Evolutionary conservation across 2,113 vertebrate species (phyloP), one percentile per base, ranked within the genome.

Genomic region (Bubo bubo): DNA sequence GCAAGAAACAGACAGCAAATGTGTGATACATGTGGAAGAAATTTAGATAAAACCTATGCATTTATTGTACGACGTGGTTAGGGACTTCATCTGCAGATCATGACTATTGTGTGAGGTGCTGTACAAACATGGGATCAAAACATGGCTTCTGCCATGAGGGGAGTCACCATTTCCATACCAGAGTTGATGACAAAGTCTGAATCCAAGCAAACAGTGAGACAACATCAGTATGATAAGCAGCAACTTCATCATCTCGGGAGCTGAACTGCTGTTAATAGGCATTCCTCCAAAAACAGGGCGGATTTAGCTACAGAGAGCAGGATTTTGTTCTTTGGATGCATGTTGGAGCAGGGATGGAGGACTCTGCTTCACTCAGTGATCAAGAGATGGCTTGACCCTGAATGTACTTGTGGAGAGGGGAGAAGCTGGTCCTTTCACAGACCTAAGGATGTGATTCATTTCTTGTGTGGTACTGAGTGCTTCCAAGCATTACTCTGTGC

Each of bases 111-210:
- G 35, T 62, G 68, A 91, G 37, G 6, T 76, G 23, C 15, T 86
- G 41, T 60, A 21, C 24, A 90, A 70, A 83, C 18, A 47, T 6
- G 15, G 45, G 9, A 82, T 41, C 27, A 83, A 88, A 90, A 53
- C 7, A 32, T 1, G 0, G 7, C 26, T 74, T 77, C 58, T 70
- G 12, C 39, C 10, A 13, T 27, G 32, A 70, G 0, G 24, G 5
- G 23, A 70, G 22, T 73, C 21, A 32, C 19, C 4, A 4, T 83
- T 73, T 76, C 59, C 27, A 56, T 35, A 45, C 3, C 14, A 52
- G 70, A 60, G 4, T 0, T 68, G 26, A 64, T 56, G n/a, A 91
- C 26, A 72, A 91, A 81, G 19, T 77, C 28, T 83, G 76, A 80
- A 63, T 74, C 20, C 30, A 73, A 70, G 53, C 1, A 60, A 85